Conservation (phyloP, 2,797 vertebrate species). For the Neomorphus geoffroyi region DNA sequence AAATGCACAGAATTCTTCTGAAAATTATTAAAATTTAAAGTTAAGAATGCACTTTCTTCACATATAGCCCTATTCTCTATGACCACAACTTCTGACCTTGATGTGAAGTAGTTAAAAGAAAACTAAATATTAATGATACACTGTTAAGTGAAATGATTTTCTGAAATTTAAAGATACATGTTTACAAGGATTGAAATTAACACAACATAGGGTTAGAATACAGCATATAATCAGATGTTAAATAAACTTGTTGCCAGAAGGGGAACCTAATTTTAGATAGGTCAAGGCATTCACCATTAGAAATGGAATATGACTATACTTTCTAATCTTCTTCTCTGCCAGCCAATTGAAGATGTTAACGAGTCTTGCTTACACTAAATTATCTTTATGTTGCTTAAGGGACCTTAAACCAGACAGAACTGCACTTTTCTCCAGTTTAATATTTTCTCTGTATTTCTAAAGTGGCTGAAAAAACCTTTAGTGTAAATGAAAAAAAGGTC, state of each 20-base stretch:
- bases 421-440: not conserved
- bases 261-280: not conserved
- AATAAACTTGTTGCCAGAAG: not conserved
- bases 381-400: not conserved
- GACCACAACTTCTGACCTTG: not conserved
- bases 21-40: not conserved
- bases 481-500: not conserved
- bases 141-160: not conserved
- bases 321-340: not conserved
- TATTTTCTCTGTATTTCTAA: not conserved
- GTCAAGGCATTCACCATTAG: not conserved
- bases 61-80: not conserved
- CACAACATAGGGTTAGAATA: not conserved
- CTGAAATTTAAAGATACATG: not conserved
- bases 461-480: not conserved
- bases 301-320: not conserved
- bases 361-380: not conserved
- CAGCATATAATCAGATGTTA: not conserved
- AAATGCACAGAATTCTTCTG: not conserved
- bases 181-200: not conserved
- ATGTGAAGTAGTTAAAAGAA: not conserved
- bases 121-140: not conserved
- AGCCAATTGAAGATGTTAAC: not conserved
- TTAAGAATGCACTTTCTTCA: not conserved
- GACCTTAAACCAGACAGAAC: not conserved